Evolutionary conservation across 2,797 vertebrate species (phyloP).

Genomic region (Danio jaintianensis): DNA sequence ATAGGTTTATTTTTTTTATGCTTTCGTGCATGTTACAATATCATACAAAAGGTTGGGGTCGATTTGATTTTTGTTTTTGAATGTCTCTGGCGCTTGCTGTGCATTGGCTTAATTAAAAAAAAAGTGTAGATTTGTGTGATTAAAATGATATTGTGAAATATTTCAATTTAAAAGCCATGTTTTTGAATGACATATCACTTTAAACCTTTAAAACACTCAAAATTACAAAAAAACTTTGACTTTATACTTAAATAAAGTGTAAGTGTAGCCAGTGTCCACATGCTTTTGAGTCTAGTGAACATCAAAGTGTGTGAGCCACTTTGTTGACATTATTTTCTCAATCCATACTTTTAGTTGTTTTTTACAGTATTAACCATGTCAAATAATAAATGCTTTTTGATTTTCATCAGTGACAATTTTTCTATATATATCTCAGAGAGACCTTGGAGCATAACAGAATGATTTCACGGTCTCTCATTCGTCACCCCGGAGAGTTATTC

Average conservation of each 20-base stretch:
- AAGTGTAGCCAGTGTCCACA: neutral
- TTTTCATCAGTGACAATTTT: neutral
- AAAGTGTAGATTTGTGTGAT: too few relatives aligned
- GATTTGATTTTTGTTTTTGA: too few relatives aligned
- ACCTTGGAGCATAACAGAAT: neutral
- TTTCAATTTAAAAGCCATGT: too few relatives aligned
- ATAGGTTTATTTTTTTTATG: too few relatives aligned
- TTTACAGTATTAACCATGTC: neutral
- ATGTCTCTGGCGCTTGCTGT: too few relatives aligned
- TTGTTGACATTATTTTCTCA: neutral
- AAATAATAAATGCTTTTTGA: neutral
- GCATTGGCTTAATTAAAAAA: too few relatives aligned
- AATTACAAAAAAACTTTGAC: too few relatives aligned
- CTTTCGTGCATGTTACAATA: too few relatives aligned
- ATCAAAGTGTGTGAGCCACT: neutral
- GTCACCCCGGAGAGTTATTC: conserved; percentile 6
- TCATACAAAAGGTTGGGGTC: too few relatives aligned
- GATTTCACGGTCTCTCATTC: neutral
- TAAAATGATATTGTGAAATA: too few relatives aligned
- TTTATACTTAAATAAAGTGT: neutral
- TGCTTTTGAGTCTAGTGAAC: neutral
- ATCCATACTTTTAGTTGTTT: neutral
- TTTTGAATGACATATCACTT: too few relatives aligned
- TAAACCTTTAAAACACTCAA: too few relatives aligned
- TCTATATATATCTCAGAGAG: neutral